phyloP scores from a whole-genome alignment of 1,140 invertebrate genomes.

The Ceratosolen solmsi region DNA sequence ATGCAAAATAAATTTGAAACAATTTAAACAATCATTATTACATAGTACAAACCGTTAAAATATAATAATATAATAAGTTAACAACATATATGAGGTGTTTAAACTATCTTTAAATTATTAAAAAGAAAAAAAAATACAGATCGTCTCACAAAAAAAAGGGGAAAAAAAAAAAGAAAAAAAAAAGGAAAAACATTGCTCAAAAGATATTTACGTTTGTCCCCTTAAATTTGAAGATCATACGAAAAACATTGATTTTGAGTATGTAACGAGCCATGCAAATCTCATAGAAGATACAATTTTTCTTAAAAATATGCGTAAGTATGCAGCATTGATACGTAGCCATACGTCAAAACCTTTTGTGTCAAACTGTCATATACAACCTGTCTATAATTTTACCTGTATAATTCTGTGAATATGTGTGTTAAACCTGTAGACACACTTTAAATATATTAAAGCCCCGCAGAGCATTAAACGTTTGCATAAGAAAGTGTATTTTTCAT shows the following conservation, averaged over 20 bases:
- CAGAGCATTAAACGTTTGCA: conserved; percentile 65
- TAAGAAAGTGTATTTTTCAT: conserved; percentile 61
- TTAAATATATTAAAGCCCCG: conserved; percentile 72
- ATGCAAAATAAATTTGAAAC: background rate
- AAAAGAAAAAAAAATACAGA: background rate
- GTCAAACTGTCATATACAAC: conserved; percentile 72
- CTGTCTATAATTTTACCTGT: conserved; percentile 67
- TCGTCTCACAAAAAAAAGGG: background rate
- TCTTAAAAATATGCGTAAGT: conserved; percentile 39
- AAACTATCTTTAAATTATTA: no score
- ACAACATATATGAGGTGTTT: background rate
- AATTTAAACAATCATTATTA: background rate
- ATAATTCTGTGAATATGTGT: conserved; percentile 68
- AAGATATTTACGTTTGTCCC: conserved; percentile 18
- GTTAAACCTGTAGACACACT: conserved; percentile 75
- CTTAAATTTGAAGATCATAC: background rate
- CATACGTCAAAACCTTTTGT: conserved; percentile 65
- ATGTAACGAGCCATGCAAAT: conserved; percentile 42
- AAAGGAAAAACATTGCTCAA: background rate
- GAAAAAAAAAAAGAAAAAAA: no score
- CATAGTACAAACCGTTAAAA: conserved; percentile 14
- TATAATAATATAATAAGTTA: background rate
- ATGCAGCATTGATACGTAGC: conserved; percentile 32
- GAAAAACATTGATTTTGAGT: conserved; percentile 34
- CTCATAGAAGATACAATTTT: conserved; percentile 18